Conservation (phyloP, 2,113 vertebrate genomes). For the Poeciliopsis turrubarensis region DNA sequence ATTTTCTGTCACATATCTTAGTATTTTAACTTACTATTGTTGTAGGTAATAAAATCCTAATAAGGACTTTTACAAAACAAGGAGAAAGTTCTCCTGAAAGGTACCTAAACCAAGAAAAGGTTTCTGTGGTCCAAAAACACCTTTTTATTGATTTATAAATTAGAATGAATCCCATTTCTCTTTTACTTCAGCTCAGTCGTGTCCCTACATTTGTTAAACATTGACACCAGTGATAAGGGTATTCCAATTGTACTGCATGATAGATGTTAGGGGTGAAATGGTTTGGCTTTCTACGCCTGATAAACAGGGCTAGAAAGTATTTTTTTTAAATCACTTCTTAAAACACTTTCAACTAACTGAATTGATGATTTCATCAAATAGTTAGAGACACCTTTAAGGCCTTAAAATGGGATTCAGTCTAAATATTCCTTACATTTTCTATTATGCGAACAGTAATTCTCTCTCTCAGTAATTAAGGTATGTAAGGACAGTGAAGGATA, state of each 20-base stretch:
- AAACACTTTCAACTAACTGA: background rate
- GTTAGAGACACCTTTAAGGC: background rate
- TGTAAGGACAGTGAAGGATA: constrained; percentile 47
- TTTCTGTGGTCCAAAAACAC: constrained; percentile 7
- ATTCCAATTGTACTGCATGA: background rate
- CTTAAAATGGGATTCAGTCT: background rate
- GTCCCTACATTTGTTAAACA: background rate
- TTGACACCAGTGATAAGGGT: background rate
- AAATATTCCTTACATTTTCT: constrained; percentile 34
- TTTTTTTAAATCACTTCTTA: background rate
- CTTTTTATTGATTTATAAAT: background rate
- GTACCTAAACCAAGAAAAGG: background rate
- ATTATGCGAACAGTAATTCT: constrained; percentile 23
- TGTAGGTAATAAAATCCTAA: background rate
- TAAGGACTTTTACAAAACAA: background rate
- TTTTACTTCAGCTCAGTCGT: background rate
- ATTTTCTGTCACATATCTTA: background rate
- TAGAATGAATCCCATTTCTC: constrained; percentile 1
- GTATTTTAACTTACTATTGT: background rate
- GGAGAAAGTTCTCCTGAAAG: no score
- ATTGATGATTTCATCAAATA: background rate
- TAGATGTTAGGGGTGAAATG: background rate
- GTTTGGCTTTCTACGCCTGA: background rate
- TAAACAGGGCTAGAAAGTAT: no score
- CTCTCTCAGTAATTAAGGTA: constrained; percentile 18